Evolutionary conservation across 2,888 invertebrate species (phyloP).

Genomic region (Drosophila hawaiiensis): DNA sequence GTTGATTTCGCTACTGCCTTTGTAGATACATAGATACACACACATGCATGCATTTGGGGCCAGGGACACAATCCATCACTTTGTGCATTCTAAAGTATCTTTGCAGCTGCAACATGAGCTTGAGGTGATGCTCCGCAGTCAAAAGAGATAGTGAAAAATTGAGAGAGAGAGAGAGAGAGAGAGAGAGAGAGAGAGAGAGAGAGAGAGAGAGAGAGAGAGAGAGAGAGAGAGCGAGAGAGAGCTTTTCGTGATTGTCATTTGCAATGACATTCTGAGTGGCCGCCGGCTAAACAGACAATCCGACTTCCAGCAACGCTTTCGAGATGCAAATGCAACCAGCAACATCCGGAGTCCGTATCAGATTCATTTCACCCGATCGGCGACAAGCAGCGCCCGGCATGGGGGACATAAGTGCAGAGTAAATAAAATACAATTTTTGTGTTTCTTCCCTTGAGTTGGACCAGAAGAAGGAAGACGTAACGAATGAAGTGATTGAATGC

Average conservation of each 20-base stretch:
- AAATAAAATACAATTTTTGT: slow-evolving; percentile 68
- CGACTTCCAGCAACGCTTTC: slow-evolving; percentile 5
- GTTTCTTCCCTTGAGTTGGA: slow-evolving; percentile 25
- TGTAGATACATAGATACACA: slow-evolving; percentile 1
- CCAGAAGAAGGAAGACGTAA: slow-evolving; percentile 42
- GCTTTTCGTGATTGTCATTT: slow-evolving; percentile 41
- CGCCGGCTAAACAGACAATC: slow-evolving; percentile 8
- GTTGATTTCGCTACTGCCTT: slow-evolving; percentile 48
- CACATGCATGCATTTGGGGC: slow-evolving; percentile 26
- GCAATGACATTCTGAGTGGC: slow-evolving; percentile 63
- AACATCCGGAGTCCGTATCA: slow-evolving; percentile 57
- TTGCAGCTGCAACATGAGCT: slow-evolving; percentile 25
- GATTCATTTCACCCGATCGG: slow-evolving; percentile 79
- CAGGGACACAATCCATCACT: slow-evolving; percentile 74
- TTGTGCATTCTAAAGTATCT: slow-evolving; percentile 30
- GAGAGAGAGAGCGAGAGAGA: not conserved
- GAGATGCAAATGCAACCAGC: slow-evolving; percentile 63
- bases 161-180: not conserved
- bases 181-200: not conserved
- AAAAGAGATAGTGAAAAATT: not conserved
- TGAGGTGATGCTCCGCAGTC: slow-evolving; percentile 25
- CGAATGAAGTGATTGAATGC: slow-evolving; percentile 79
- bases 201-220: not conserved
- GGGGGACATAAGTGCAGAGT: slow-evolving; percentile 80
- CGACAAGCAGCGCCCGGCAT: slow-evolving; percentile 54